These are phyloP conservation scores for Falco concolor DNA, from an alignment of 2,797 vertebrate genomes.

Conservation along the genomic window DNA sequence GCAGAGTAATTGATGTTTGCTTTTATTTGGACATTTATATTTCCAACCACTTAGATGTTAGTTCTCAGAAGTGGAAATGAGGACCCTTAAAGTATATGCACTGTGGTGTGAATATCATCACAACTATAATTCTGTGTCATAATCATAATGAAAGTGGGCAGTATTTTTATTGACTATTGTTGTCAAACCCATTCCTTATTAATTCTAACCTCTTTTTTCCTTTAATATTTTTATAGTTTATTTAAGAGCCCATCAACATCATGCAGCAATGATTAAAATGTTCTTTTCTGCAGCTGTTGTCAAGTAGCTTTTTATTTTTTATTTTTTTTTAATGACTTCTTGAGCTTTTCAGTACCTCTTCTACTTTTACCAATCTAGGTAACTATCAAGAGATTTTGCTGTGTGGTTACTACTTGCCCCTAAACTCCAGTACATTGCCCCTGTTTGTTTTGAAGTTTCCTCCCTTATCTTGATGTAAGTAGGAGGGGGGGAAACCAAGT, in stretches of 20 bases:
- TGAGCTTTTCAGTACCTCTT: neutral
- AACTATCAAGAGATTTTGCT: neutral
- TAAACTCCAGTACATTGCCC: neutral
- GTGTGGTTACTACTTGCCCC: neutral
- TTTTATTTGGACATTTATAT: neutral
- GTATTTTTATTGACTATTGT: neutral
- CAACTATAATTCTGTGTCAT: neutral
- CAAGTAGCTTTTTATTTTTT: neutral
- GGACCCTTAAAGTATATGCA: neutral
- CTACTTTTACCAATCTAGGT: neutral
- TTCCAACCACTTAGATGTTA: neutral
- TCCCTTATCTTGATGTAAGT: neutral
- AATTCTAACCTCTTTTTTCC: neutral
- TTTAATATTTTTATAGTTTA: neutral
- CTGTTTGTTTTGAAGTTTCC: neutral
- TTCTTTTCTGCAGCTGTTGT: neutral
- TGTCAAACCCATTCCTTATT: neutral
- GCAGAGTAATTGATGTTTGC: neutral
- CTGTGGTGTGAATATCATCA: neutral
- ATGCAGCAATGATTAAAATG: neutral
- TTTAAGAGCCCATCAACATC: neutral
- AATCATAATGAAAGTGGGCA: neutral
- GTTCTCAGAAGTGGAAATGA: neutral
- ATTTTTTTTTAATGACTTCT: neutral
- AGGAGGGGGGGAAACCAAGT: accelerated